These are phyloP conservation scores for Cyprinodon diabolis DNA, from an alignment of 2,797 vertebrate genomes.

Conservation along the genomic window DNA sequence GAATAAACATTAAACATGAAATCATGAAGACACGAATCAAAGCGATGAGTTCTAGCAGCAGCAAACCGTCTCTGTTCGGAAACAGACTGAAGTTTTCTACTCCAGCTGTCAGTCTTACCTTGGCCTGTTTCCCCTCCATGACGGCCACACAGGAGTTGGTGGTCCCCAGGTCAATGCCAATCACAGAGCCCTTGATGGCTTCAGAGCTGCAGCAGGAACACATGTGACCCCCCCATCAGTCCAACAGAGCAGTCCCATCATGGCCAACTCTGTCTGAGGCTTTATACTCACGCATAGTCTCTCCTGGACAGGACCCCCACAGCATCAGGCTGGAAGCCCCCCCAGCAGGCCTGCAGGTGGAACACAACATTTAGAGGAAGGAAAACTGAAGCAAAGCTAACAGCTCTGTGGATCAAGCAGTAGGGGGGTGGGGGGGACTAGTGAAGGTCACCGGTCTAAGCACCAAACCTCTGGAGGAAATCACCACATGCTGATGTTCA, in stretches of 20 bases:
- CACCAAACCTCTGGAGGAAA: neutral
- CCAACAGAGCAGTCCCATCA: no score
- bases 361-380: neutral
- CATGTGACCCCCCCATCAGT: neutral
- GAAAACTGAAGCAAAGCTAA: neutral
- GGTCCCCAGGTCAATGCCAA: constrained; percentile 97
- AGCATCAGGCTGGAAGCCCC: constrained; percentile 83
- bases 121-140: constrained; percentile 98
- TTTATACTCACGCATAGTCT: constrained; percentile 89
- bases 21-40: neutral
- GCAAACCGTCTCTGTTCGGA: neutral
- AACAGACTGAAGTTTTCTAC: neutral
- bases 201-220: constrained; percentile 85
- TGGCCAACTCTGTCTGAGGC: neutral
- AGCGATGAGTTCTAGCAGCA: no score
- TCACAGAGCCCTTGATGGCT: constrained; percentile 93
- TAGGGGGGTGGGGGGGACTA: neutral
- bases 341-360: constrained; percentile 84
- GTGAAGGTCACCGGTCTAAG: neutral
- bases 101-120: constrained; percentile 76
- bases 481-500: no score
- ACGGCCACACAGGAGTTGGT: constrained; percentile 98
- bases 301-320: constrained; percentile 84
- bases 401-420: neutral
- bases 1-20: no score